Percentiles rank a stretch among this genome's conserved stretches.
Evolutionary conservation across 2,888 invertebrate species (phyloP).

Genomic region (Lobophora halterata): DNA sequence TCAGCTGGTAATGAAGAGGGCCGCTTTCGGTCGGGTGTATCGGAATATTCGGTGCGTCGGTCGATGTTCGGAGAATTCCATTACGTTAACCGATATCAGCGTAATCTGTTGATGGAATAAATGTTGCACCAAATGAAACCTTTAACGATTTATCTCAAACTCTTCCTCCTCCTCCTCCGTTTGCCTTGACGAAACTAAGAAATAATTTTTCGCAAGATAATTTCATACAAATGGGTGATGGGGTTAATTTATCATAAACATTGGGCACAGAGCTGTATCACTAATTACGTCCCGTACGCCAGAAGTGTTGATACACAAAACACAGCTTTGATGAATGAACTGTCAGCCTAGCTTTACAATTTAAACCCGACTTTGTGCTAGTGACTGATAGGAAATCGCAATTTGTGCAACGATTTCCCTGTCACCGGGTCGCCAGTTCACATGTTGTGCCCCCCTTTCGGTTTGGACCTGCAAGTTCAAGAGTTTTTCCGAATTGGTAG

Average conservation of each 20-base stretch:
- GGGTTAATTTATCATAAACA: no score
- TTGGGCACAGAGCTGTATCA: neutral
- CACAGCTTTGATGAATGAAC: slow-evolving; percentile 46
- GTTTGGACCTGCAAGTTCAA: neutral
- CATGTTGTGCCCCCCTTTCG: neutral
- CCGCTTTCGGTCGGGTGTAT: slow-evolving; percentile 24
- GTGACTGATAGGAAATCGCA: slow-evolving; percentile 33
- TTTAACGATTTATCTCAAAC: no score
- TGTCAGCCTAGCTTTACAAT: slow-evolving; percentile 36
- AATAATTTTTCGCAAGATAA: no score
- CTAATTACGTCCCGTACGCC: slow-evolving; percentile 6
- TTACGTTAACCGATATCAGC: slow-evolving; percentile 1
- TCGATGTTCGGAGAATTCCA: neutral
- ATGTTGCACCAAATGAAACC: neutral
- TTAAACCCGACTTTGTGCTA: slow-evolving; percentile 32
- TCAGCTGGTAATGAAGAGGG: slow-evolving; percentile 34
- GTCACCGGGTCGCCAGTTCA: slow-evolving; percentile 16
- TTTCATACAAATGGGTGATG: no score
- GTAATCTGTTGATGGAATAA: neutral
- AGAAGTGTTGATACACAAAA: slow-evolving; percentile 26
- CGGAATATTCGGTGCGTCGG: neutral
- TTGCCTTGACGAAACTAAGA: no score
- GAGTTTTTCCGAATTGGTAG: no score
- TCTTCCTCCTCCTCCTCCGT: no score
- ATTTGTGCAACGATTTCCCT: slow-evolving; percentile 35